Base-by-base conservation (phyloP, 2,888 invertebrate species). In the Caenorhabditis sp. region DNA sequence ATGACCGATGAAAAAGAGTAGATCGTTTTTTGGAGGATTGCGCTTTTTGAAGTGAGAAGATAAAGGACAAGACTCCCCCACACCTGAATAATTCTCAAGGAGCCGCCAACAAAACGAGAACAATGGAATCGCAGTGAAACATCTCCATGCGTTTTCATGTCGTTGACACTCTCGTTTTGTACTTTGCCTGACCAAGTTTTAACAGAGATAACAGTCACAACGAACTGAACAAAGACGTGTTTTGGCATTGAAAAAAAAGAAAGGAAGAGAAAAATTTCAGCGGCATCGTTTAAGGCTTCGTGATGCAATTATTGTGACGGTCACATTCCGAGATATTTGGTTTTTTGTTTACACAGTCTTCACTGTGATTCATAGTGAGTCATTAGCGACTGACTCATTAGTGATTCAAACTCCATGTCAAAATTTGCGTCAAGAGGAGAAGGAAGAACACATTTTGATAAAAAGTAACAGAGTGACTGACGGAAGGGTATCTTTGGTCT, bases 161-260 rank as follows among this genome's bases (percentile, higher is more conserved):
- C 74, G 74, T 65, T 60, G 65, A 74, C 65, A 74, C 50, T 65
- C 56, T 65, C 61, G 35, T 40, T 32, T 28, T 47, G 64, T 64
- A 64, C 72, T 72, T 64, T 72, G 56, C 9, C 24, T 50, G 64
- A 50, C 56, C 72, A 64, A 72, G 37, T 71, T 62, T 58, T 28
- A n/a, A 55, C 50, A 53, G 24, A 71, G 70, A 70, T 70, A 70
- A 70, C 37, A 28, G 20, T 22, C 71, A 32, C n/a, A n/a, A 61
- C 61, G 40, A 70, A 71, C 28, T 53, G 40, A 37, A 28, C 22
- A 26, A 58, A 13, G 15, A 68, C 47, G 22, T 35, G 61, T 56
- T 68, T 60, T 69, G 50, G 20, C 28, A 2, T 28, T 20, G 32
- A 32, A 32, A 32, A 32, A n/a, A 47, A n/a, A n/a, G n/a, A n/a